phyloP scores from a whole-genome alignment of 1,140 invertebrate species.

The Venturia canescens region DNA sequence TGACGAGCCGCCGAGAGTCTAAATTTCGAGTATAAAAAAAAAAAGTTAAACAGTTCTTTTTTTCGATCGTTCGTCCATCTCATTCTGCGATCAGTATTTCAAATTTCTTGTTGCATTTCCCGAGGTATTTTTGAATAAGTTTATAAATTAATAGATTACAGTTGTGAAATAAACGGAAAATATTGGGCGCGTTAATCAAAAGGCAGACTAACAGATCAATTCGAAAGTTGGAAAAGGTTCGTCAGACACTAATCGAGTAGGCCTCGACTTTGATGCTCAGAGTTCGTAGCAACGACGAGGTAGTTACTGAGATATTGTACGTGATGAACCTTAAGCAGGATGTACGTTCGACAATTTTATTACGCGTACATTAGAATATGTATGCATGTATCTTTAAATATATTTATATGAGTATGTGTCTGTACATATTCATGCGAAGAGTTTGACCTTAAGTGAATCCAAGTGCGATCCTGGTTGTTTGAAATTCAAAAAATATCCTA shows the following conservation, averaged over 20 bases:
- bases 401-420: neutral
- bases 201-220: neutral
- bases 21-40: no score
- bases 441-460: no score
- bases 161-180: neutral
- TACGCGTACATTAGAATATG: neutral
- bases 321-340: constrained; percentile 35
- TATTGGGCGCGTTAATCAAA: neutral
- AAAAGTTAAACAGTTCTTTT: no score
- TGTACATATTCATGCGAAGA: no score
- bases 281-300: constrained; percentile 8
- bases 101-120: no score
- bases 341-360: constrained; percentile 26
- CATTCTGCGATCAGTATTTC: no score
- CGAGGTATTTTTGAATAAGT: no score
- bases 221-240: constrained; percentile 19
- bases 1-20: no score
- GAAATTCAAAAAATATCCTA: no score
- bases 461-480: no score
- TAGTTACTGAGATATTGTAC: neutral
- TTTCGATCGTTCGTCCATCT: no score
- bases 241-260: neutral
- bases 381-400: neutral
- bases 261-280: neutral
- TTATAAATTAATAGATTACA: no score